Evolutionary conservation across 2,888 invertebrate species (phyloP).

Genomic region (Rhamphomyia laevipes): DNA sequence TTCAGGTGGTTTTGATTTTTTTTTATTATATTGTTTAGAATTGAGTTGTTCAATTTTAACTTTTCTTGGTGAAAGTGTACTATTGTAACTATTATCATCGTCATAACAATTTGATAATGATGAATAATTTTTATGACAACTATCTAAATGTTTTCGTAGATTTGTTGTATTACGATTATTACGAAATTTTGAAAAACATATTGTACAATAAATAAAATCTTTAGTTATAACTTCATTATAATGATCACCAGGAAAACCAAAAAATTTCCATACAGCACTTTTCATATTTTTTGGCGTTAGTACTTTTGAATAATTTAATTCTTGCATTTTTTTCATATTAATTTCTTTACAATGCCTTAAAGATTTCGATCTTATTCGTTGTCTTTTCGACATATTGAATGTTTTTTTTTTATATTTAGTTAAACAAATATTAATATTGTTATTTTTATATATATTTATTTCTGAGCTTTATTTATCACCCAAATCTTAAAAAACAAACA

Average conservation of each 20-base stretch:
- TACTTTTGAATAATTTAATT: not conserved
- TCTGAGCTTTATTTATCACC: no score
- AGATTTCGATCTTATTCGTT: no score
- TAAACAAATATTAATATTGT: not conserved
- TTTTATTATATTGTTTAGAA: not conserved
- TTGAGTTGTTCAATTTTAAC: not conserved
- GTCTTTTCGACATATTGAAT: no score
- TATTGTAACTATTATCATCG: slow-evolving; percentile 15
- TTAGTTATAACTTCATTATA: slow-evolving; percentile 33
- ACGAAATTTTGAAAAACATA: slow-evolving; percentile 30
- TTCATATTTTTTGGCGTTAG: slow-evolving; percentile 27
- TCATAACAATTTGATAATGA: not conserved
- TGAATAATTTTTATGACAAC: slow-evolving; percentile 31
- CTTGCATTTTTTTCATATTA: not conserved
- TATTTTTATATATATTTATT: slow-evolving; percentile 9
- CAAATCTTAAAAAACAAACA: no score
- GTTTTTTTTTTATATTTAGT: no score
- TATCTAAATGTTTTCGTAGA: slow-evolving; percentile 32
- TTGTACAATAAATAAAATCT: slow-evolving; percentile 32
- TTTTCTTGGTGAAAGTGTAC: slow-evolving; percentile 16
- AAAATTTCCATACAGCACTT: slow-evolving; percentile 36
- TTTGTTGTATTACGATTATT: slow-evolving; percentile 37
- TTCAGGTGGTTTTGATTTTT: slow-evolving; percentile 14
- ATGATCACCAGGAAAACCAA: slow-evolving; percentile 35
- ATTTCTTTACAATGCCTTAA: not conserved